Base-by-base conservation (phyloP, 2,797 vertebrate genomes). In the Malurus leucopterus region DNA sequence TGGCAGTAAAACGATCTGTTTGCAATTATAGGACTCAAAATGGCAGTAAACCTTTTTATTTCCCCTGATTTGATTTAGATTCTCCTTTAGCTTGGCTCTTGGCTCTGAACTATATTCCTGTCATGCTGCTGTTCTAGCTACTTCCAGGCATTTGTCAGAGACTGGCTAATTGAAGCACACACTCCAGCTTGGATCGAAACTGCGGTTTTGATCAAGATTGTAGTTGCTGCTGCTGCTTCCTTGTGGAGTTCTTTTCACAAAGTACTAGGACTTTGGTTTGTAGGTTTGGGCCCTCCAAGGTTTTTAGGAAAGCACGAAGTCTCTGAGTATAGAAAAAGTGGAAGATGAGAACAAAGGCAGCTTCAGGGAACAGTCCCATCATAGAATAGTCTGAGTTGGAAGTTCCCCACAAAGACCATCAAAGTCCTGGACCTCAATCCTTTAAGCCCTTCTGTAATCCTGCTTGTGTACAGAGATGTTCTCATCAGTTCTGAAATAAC, bases 1-100 rank as follows among this genome's bases (percentile, higher is more conserved):
- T 57, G 69, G 61, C 85, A 24, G 30, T 65, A 62, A 77, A 89
- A 36, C 15, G 44, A 62, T 88, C 83, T 55, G 2, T 64, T 89
- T 77, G 40, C 51, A 69, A 62, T 84, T 72, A 41, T 5, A 55
- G 18, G 41, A 88, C 70, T 91, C 80, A 86, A 81, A 91, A 89
- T 84, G 88, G 67, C 80, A 92, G 72, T 71, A 86, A 92, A 78
- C 19, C 47, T 58, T 89, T 93, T 89, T 62, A 71, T 81, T 90
- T 82, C 30, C 54, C 23, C 23, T 65, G 49, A 88, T 84, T 91
- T 88, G 62, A 89, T 93, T 92, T 79, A 83, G 67, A 21, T 71
- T 92, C 81, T 83, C 22, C 19, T 80, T 93, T 82, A 84, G 64
- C 47, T 79, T 92, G 86, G 51, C 83, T 80, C 79, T 87, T 92